These are phyloP conservation scores for Anguilla japonica DNA, from an alignment of 2,113 vertebrate species.

Conservation along the genomic window DNA sequence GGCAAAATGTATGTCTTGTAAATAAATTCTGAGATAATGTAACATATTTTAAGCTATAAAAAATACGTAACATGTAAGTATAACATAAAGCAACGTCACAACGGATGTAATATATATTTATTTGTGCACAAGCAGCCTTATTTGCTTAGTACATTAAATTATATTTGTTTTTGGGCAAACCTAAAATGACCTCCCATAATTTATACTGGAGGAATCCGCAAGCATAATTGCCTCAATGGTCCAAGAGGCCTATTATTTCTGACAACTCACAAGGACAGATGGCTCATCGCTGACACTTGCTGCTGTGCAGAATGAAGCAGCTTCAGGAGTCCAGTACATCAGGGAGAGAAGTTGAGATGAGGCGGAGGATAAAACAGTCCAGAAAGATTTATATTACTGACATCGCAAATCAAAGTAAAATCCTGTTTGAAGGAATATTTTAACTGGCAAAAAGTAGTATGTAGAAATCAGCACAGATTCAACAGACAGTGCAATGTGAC, in stretches of 20 bases:
- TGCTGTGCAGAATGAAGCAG: not conserved
- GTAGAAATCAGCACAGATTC: not conserved
- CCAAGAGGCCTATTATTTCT: not conserved
- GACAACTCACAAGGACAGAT: not conserved
- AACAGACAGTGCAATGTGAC: not conserved
- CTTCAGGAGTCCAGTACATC: not conserved
- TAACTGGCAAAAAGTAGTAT: not conserved
- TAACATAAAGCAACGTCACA: no score
- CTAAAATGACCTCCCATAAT: not conserved
- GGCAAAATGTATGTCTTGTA: not conserved
- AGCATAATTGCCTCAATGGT: not conserved
- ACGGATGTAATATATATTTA: no score
- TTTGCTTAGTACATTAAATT: no score
- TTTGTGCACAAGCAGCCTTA: no score
- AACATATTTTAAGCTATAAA: no score
- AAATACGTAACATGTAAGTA: no score
- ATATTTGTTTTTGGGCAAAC: no score
- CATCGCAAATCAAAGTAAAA: not conserved
- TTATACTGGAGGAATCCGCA: not conserved
- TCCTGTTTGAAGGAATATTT: not conserved
- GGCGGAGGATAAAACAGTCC: not conserved
- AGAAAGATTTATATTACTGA: not conserved
- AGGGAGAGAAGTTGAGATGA: not conserved
- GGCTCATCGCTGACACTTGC: not conserved
- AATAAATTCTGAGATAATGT: no score